A percentile compares a stretch with the other conserved stretches of the same genome.
Evolutionary conservation across 2,888 invertebrate genomes (phyloP).

Genomic region (Acrobasis repandana): DNA sequence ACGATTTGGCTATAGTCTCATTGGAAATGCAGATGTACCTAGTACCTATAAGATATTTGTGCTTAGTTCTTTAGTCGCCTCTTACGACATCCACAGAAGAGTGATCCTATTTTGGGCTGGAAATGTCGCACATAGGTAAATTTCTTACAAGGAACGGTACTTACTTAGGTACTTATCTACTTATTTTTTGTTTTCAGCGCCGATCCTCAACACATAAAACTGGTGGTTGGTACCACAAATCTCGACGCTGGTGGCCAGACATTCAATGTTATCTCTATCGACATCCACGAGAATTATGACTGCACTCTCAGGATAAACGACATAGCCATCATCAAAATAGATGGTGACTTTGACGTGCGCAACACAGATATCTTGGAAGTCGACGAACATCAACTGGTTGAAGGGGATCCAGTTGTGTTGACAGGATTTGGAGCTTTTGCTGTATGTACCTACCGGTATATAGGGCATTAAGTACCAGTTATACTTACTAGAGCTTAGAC

Average conservation of each 20-base stretch:
- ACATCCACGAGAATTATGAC: constrained; percentile 53
- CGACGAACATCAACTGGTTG: constrained; percentile 41
- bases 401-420: constrained; percentile 58
- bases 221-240: constrained; percentile 63
- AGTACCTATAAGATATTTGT: too few relatives aligned
- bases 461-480: not conserved
- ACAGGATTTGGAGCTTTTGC: constrained; percentile 66
- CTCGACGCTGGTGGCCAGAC: constrained; percentile 53
- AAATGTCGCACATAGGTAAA: too few relatives aligned
- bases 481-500: not conserved
- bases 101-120: too few relatives aligned
- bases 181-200: constrained; percentile 52
- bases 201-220: constrained; percentile 54
- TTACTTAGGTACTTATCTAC: not conserved
- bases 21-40: too few relatives aligned
- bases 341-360: constrained; percentile 48
- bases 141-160: too few relatives aligned
- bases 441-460: constrained; percentile 40
- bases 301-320: constrained; percentile 52
- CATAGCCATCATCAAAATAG: constrained; percentile 61
- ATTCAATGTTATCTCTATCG: constrained; percentile 49
- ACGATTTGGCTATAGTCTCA: too few relatives aligned
- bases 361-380: constrained; percentile 47
- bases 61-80: too few relatives aligned
- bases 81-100: too few relatives aligned